Base-by-base conservation (phyloP, 92 coral and sea anemone species). In the Heliopora coerulea region DNA sequence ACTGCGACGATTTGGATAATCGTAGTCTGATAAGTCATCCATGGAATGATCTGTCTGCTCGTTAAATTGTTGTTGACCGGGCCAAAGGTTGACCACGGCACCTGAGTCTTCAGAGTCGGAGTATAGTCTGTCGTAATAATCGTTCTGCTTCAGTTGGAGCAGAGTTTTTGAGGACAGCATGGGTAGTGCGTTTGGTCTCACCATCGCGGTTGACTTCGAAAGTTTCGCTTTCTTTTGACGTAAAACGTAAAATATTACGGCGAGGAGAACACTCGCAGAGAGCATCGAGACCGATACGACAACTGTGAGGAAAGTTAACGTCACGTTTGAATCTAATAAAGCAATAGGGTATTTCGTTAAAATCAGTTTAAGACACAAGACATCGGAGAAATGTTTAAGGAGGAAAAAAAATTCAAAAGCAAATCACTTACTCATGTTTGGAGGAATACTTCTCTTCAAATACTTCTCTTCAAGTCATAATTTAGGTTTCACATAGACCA, bases 91-190 rank as follows among this genome's bases (percentile, higher is more conserved):
- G 0, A 44, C 1, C 8, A 48, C 41, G n/a, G 59, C 59, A 11
- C 74, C 74, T 0, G 74, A 67, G 15, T 67, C 74, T 44, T 67
- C 74, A 10, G 74, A 67, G 34, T 67, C 74, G 10, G 74, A 67
- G 17, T 44, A 44, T 1, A 67, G 25, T 34, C 70, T 5, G 1
- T 34, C 50, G 40, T 56, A 7, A 30, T 44, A 49, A 56, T 67
- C 41, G 8, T 10, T 67, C 37, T 58, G 63, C 54, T 46, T 67
- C 21, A 44, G 40, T 67, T 67, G 49, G 14, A 44, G 74, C 23
- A 67, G 33, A 0, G 39, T 35, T 15, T n/a, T 46, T 2, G 52
- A 46, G 7, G 23, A 19, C 3, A 20, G 26, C 74, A 67, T 28
- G 1, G 74, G 74, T 9, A 46, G 1, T 1, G 74, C 48, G 34